Evolutionary conservation across 2,113 vertebrate genomes (phyloP), one percentile per base, ranked within the genome.

Genomic region (Xiphias gladius): DNA sequence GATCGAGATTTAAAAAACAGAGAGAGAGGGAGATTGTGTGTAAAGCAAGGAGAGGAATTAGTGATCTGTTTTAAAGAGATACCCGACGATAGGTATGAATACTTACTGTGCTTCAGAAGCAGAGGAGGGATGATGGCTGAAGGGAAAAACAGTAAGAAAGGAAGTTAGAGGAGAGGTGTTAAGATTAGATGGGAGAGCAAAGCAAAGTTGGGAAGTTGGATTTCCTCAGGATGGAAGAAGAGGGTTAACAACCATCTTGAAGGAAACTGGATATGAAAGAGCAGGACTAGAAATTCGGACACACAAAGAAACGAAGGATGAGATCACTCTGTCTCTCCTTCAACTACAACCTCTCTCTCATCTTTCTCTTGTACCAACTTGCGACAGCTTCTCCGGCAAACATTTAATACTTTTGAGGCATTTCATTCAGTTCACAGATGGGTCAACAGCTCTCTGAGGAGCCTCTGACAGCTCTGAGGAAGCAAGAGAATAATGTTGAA

Each of bases 51-150:
- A 58, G 30, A 30, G 62, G 37, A 58, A 62, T 48, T 57, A 73
- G 50, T 24, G 46, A 54, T 78, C 39, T 79, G 50, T 65, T 83
- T 32, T 71, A 39, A 73, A 65, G 62, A 43, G 75, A 84, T 75
- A 85, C 59, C 37, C 22, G 30, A 85, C 67, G 3, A 89, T 86
- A 73, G 37, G 28, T 77, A 73, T 89, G 76, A 86, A 91, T 79
- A 84, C 75, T 81, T 72, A 28, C 80, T 73, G 69, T 24, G 71
- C 59, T 81, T 76, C 52, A 52, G 82, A 37, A 43, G 0, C 16
- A 39, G 63, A 48, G 69, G 19, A 43, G 62, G 61, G 76, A 16
- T 3, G 13, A 68, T 10, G 48, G 37, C 37, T 58, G 62, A 26
- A 72, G 32, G n/a, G 32, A 11, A 41, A 67, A 73, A 28, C 26